Base-by-base conservation (phyloP, 2,888 invertebrate species). In the Dasypogon diadema region DNA sequence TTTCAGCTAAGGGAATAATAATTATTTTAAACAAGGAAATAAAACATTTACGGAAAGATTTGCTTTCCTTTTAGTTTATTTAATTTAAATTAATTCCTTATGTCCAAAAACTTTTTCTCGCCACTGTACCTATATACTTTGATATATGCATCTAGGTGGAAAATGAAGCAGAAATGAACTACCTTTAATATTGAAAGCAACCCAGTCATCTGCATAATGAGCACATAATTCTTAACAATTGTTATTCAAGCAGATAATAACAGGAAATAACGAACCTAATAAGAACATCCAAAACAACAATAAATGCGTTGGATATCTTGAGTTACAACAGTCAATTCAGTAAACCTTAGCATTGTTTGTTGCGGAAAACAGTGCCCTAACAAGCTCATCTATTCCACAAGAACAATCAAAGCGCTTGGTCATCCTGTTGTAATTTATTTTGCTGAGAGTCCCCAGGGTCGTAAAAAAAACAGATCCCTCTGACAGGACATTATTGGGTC, bases 381-480 rank as follows among this genome's bases (percentile, higher is more conserved):
- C 77, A 77, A 77, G 77, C 77, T 77, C 77, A 77, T 77, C 68
- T 77, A 68, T 65, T 70, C 70, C 70, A 75, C 34, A 70, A 70
- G 75, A 30, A 77, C 77, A 77, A 77, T 77, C 77, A 58, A 77
- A 75, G 74, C 60, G 77, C 77, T 70, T 70, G 75, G 74, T 77
- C 77, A 77, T 77, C 75, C 70, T 58, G 56, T 60, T 55, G 77
- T 75, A 74, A 77, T 77, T 77, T 77, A 77, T 77, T 74, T 74
- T 34, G 37, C 77, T 34, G 54, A 34, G 70, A 70, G 70, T 70
- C 70, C 70, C 24, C 22, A 70, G 70, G 54, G 70, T 54, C 70
- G 70, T 70, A 70, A 70, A 70, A n/a, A 54, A 70, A 51, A 12
- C 30, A 54, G 70, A 54, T 18, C 46, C 70, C 70, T 54, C 18